Evolutionary conservation across 2,888 invertebrate species (phyloP), one percentile per base, ranked within the genome.

Genomic region (Scelioninae gen. 1): DNA sequence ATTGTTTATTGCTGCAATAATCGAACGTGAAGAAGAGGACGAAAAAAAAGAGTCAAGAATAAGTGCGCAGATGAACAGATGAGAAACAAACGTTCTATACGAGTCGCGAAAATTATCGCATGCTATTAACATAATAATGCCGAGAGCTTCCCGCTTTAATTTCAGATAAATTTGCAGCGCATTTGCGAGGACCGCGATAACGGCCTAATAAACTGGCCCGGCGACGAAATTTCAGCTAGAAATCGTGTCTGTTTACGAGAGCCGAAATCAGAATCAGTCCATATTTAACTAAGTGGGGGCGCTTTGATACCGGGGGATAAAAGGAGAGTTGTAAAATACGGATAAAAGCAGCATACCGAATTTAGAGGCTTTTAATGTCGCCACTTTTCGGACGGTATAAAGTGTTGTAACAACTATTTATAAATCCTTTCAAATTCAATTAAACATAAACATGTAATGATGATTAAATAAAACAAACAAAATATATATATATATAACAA

Each of bases 291-390:
- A 40, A 51, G 55, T 49, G 80, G 58, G 60, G 45, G 75, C 63
- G 68, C 49, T 68, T 74, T 74, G 58, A 29, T 55, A 74, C 38
- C 43, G 63, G 55, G 60, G 68, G 76, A 47, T 68, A 62, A 80
- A 60, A 74, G 62, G 53, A 71, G 62, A 23, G 66, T 78, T 49
- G 77, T 60, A 79, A 75, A 66, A 83, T 40, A 80, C 76, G 83
- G 82, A 62, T 85, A 74, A 74, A 71, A 63, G 65, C 55, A 58
- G 53, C 65, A n/a, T n/a, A 69, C 65, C 84, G 62, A 83, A 88
- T 65, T 65, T 75, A 75, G 23, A 38, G 56, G 15, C 63, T 40
- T 56, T 66, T 66, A 58, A 51, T 51, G 76, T 23, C 38, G 45
- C 53, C 66, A 32, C 45, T 65, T 66, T 65, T 65, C 55, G 62